These are phyloP conservation scores for Pyralis farinalis DNA, from an alignment of 2,888 invertebrate genomes.

Conservation along the genomic window DNA sequence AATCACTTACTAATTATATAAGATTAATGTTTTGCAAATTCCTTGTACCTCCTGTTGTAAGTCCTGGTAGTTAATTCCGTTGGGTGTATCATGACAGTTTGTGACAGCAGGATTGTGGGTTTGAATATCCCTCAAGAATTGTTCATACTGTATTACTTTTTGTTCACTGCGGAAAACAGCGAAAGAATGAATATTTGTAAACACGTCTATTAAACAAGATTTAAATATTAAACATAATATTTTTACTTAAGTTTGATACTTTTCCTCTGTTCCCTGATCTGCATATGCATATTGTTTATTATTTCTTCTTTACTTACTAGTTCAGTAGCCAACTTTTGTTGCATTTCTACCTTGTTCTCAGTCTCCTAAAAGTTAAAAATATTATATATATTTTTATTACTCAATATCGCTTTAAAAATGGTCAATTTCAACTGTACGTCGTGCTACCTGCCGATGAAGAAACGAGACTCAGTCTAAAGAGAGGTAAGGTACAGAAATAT, in stretches of 20 bases:
- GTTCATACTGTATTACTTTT: constrained; percentile 69
- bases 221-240: constrained; percentile 1
- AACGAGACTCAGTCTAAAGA: no score
- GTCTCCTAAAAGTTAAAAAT: constrained; percentile 47
- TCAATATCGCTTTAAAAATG: background rate
- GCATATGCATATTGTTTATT: constrained; percentile 63
- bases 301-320: constrained; percentile 69
- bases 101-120: constrained; percentile 44
- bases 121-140: constrained; percentile 59
- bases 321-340: constrained; percentile 73
- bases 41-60: constrained; percentile 61
- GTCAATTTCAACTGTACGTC: no score
- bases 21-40: background rate
- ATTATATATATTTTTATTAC: background rate
- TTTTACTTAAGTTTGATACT: constrained; percentile 63
- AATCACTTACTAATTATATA: no score
- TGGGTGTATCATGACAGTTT: constrained; percentile 44
- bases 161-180: constrained; percentile 51
- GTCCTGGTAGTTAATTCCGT: constrained; percentile 52
- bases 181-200: no score
- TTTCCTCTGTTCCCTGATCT: constrained; percentile 64
- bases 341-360: constrained; percentile 65
- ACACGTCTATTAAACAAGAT: background rate
- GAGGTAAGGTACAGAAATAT: no score
- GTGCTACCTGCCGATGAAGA: no score